Evolutionary conservation across 2,797 vertebrate species (phyloP).

Genomic region (Netta rufina): DNA sequence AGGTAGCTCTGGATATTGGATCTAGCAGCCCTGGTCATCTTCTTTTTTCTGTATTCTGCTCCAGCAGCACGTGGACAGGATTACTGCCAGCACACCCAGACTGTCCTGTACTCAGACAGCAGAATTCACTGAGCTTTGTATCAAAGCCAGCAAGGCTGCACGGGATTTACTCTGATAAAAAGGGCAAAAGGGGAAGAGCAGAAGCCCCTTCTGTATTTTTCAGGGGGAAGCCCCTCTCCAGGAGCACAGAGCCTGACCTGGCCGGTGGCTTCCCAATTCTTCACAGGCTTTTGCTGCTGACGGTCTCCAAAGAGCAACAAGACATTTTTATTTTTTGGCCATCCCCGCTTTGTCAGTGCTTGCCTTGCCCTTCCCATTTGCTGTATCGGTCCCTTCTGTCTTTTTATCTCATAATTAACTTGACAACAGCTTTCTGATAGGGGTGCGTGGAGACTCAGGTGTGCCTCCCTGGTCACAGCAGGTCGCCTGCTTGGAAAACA

Average conservation of each 20-base stretch:
- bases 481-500: background rate
- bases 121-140: background rate
- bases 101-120: background rate
- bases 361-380: background rate
- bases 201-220: background rate
- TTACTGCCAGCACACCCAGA: too few species aligned
- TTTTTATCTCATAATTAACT: background rate
- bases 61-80: too few species aligned
- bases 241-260: fast-evolving
- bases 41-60: background rate
- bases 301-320: background rate
- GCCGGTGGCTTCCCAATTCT: background rate
- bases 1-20: background rate
- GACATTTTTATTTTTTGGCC: too few species aligned
- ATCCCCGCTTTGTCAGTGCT: background rate
- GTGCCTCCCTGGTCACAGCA: background rate
- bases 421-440: background rate
- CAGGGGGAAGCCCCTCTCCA: background rate
- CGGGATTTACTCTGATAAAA: background rate
- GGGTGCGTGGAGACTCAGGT: background rate
- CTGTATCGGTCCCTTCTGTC: background rate
- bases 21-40: background rate
- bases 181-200: background rate
- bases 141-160: background rate
- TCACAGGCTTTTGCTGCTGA: background rate